Evolutionary conservation across 2,113 vertebrate species (phyloP), one percentile per base, ranked within the genome.

Genomic region (Xenus cinereus): DNA sequence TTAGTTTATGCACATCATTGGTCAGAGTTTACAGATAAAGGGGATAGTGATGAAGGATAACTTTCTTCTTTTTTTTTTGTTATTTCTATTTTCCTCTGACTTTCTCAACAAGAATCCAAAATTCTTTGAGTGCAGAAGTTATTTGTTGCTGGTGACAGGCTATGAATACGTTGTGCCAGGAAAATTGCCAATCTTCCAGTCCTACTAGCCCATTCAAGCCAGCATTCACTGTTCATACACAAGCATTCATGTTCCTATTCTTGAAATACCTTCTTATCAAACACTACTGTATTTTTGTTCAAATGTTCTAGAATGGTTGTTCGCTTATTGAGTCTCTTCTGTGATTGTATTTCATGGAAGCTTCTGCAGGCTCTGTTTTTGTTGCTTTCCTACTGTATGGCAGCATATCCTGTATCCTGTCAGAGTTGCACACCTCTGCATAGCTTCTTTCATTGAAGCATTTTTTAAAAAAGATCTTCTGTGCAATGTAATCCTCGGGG

Each of bases 301-400:
- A 28, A 2, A 11, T 83, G 22, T 80, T 51, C 30, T 51, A 17
- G n/a, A 18, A 12, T 14, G 0, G 0, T 7, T 74, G 19, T 53
- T 89, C 90, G 9, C 27, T 78, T 86, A 19, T 54, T 84, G 32
- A n/a, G n/a, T 86, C 2, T 69, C 7, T 51, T 54, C 35, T n/a
- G 0, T 66, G 33, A 16, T 16, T 32, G 33, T 35, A 8, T 67
- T 91, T 91, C 22, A 66, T 45, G 46, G 41, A 69, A 30, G 19
- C 53, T 74, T 74, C 41, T 93, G 19, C 48, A 59, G 45, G 24
- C 27, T 72, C 51, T 82, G 33, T 51, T 66, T 73, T 16, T 73
- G 4, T 15, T 92, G 41, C 51, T 64, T 83, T 88, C 79, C 20
- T 91, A 33, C 37, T 80, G 78, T 21, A 41, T 66, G 64, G 48